Conservation (phyloP, 2,113 vertebrate genomes). For the Cygnus buccinator region DNA sequence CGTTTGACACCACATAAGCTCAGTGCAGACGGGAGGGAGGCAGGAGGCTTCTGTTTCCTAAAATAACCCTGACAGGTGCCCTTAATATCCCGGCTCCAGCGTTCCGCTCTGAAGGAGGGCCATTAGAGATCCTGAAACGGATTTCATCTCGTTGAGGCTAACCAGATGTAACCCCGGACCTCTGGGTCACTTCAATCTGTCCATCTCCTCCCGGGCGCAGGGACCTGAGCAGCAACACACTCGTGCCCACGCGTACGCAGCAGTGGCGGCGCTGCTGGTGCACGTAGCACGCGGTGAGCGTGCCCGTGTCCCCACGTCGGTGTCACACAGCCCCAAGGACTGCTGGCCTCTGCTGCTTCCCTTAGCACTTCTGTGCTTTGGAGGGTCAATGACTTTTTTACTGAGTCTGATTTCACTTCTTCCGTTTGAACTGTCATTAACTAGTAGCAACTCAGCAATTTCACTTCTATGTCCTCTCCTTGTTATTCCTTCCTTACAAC, state of each 20-base stretch:
- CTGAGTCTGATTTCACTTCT: background rate
- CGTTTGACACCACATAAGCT: background rate
- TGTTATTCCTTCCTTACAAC: background rate
- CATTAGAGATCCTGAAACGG: background rate
- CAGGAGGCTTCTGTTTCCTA: background rate
- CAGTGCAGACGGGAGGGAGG: background rate
- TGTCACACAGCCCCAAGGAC: background rate
- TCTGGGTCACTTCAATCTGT: background rate
- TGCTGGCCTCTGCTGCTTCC: background rate
- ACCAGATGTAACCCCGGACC: background rate
- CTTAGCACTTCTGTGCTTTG: background rate
- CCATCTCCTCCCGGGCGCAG: background rate
- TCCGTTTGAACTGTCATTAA: background rate
- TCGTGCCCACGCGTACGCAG: accelerated
- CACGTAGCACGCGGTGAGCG: background rate
- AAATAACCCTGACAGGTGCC: conserved; percentile 56
- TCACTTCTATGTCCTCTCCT: background rate
- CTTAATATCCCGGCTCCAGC: conserved; percentile 5
- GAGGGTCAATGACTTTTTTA: background rate
- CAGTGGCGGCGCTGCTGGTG: accelerated
- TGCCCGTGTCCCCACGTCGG: background rate
- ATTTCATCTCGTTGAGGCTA: background rate
- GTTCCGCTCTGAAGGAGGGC: background rate
- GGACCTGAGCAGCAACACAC: background rate
- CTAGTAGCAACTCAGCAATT: background rate